A percentile compares a stretch with the other conserved stretches of the same genome.
These are phyloP conservation scores for Hydra vulgaris DNA, from an alignment of 30 jellyfish, hydroid and myxozoan species.

Conservation along the genomic window DNA sequence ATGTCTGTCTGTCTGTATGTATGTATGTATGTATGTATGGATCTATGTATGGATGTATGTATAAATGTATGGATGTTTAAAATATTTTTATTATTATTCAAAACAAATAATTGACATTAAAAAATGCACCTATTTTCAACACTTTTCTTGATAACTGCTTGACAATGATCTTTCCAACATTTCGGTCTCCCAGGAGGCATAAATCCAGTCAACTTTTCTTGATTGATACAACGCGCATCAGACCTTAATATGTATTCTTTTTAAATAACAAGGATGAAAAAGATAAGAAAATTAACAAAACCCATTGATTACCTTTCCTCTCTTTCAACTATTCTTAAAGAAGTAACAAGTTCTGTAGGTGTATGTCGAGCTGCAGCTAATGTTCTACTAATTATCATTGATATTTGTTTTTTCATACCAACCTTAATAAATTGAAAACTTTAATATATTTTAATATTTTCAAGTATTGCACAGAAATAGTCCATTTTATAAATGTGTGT, in stretches of 20 bases:
- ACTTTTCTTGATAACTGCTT: constrained; percentile 73
- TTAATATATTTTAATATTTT: too few species aligned
- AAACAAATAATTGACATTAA: too few species aligned
- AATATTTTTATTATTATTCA: too few species aligned
- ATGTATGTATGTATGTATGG: too few species aligned
- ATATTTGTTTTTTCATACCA: constrained; percentile 50
- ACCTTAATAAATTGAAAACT: too few species aligned
- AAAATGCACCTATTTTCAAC: constrained; percentile 71
- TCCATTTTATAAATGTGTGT: background rate
- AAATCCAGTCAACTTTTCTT: constrained; percentile 50
- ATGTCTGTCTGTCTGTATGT: too few species aligned
- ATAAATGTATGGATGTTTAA: too few species aligned
- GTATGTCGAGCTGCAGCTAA: constrained; percentile 72
- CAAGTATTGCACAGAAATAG: background rate
- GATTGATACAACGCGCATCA: constrained; percentile 50
- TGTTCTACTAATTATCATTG: constrained; percentile 57
- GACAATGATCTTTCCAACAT: constrained; percentile 59
- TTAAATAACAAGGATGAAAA: background rate
- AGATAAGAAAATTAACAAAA: background rate
- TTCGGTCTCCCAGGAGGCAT: constrained; percentile 87
- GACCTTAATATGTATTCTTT: constrained; percentile 41
- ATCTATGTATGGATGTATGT: too few species aligned
- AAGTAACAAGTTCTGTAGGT: constrained; percentile 78
- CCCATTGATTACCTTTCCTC: constrained; percentile 62
- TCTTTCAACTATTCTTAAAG: constrained; percentile 74